Evolutionary conservation across 1,140 invertebrate species (phyloP), one percentile per base, ranked within the genome.

Genomic region (Archegozetes longisetosus): DNA sequence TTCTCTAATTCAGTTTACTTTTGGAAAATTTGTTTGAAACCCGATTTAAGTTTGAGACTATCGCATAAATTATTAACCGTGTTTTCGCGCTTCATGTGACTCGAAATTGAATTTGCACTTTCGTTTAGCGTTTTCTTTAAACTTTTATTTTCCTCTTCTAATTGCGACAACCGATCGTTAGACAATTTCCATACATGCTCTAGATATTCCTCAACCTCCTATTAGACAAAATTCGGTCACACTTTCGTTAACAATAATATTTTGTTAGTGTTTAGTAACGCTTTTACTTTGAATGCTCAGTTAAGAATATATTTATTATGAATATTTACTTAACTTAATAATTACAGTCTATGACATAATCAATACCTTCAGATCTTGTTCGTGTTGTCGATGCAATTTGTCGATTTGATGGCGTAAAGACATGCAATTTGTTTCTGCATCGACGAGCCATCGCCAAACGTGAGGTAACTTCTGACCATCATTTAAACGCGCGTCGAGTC

Each of bases 121-220:
- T n/a, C n/a, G n/a, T n/a, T n/a, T n/a, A n/a, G n/a, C n/a, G n/a
- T n/a, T 55, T 63, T 53, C 23, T 57, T 61, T 24, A 62, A 54
- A 28, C 28, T 40, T 49, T 60, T 53, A 55, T 66, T 66, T 56
- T 66, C 63, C 48, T 57, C 58, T 50, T 66, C 60, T 14, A 66
- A 47, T 53, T 51, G 24, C 2, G 48, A 53, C 26, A 66, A 53
- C 32, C 62, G 60, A 40, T 62, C 60, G 27, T 60, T 64, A 26
- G 61, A 62, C n/a, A 60, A 50, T 28, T 60, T 64, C 55, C 65
- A 64, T 27, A 67, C 63, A 26, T 65, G 64, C 52, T 66, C 65
- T 54, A 67, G 60, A 53, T 66, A 67, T 17, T 56, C 58, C 46
- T 66, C 65, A 20, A 67, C 65, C 61, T 67, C 66, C 66, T 66